Base-by-base conservation (phyloP, 2,888 invertebrate species). In the Gari tellinella region DNA sequence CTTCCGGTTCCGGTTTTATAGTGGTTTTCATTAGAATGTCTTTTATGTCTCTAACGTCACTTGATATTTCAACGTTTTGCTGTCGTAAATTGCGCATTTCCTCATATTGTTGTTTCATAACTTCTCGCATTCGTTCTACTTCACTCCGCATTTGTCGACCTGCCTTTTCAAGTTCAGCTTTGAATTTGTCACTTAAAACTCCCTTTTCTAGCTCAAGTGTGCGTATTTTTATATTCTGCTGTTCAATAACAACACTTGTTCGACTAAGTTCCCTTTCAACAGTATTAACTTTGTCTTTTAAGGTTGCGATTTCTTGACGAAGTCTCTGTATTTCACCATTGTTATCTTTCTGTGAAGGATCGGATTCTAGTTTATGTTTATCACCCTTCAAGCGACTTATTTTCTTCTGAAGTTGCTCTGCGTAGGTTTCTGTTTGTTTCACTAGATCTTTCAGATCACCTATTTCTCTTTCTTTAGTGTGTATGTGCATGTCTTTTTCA, bases 51-150 rank as follows among this genome's bases (percentile, higher is more conserved):
- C 79, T 70, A 10, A 88, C 85, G 66, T 88, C 87, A 64, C 75
- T 79, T 2, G 82, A 84, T 53, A 88, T 88, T 76, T 82, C 84
- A 17, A 66, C 60, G 70, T 88, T 86, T 64, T 88, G 86, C 63
- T 84, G 80, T 14, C 86, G 69, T 17, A 88, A 58, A 38, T 81
- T 84, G 48, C 82, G 77, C 86, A 88, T 86, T 67, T 88, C 87
- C 41, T 82, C 83, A 55, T 86, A 85, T 64, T 88, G 86, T 61
- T 86, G 85, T 53, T 83, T 82, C 87, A 88, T 88, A 14, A 88
- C 86, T 63, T 86, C 86, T 40, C 86, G 73, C 84, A 86, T 87
- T 52, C 86, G 70, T 48, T 86, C 86, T 4, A 88, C 86, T 51
- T 88, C 88, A n/a, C 79, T 79, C 37, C 84, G 69, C 86, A 88